These are phyloP conservation scores for Lucilia cuprina DNA, from an alignment of 1,140 invertebrate genomes.

Conservation along the genomic window DNA sequence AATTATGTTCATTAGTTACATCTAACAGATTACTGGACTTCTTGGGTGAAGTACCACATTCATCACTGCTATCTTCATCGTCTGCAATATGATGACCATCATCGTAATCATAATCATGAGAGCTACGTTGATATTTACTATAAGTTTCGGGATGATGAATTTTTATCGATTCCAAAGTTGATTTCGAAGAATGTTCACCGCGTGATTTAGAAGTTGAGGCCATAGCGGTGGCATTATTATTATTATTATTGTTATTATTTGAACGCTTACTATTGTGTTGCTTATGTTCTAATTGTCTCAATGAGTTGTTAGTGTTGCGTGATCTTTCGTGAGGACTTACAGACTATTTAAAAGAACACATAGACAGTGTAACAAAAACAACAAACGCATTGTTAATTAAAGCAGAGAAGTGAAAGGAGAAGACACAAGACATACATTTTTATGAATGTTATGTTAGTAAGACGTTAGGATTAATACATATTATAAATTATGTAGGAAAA, in stretches of 20 bases:
- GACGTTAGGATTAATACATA: not conserved
- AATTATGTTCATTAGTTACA: slow-evolving; percentile 38
- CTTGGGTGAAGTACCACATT: slow-evolving; percentile 33
- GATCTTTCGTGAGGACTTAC: slow-evolving; percentile 53
- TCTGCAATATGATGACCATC: slow-evolving; percentile 13
- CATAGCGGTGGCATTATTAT: slow-evolving; percentile 64
- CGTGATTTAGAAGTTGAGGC: slow-evolving; percentile 23
- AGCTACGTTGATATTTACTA: slow-evolving; percentile 49
- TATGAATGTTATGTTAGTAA: not conserved
- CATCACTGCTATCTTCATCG: slow-evolving; percentile 50
- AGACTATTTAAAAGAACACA: slow-evolving; percentile 35
- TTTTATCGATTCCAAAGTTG: slow-evolving; percentile 42
- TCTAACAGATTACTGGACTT: slow-evolving; percentile 73
- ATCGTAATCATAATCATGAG: slow-evolving; percentile 48
- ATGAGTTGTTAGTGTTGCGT: slow-evolving; percentile 60
- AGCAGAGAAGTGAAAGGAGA: too few species aligned
- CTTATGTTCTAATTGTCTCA: slow-evolving; percentile 67
- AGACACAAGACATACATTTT: not conserved
- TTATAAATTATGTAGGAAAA: not conserved
- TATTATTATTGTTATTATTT: slow-evolving; percentile 64
- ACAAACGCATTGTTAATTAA: not conserved
- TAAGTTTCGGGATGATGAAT: slow-evolving; percentile 42
- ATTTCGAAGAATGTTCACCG: slow-evolving; percentile 38
- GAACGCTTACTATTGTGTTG: slow-evolving; percentile 63
- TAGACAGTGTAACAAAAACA: not conserved